phyloP scores from a whole-genome alignment of 2,888 invertebrate genomes.

The Temnothorax unifasciatus region DNA sequence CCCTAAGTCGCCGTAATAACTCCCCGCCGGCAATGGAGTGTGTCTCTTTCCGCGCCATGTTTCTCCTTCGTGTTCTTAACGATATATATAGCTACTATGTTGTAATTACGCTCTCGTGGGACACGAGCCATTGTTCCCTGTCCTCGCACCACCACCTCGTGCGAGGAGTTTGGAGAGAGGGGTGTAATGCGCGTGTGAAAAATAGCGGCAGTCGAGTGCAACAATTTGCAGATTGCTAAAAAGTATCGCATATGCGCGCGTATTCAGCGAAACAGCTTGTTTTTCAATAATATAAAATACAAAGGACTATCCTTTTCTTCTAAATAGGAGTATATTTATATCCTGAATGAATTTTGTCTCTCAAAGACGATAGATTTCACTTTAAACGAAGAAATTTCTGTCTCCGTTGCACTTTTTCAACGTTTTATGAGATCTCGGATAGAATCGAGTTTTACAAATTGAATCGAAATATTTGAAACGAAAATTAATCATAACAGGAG shows the following conservation, averaged over 20 bases:
- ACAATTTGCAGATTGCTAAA: slow-evolving; percentile 43
- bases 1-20: slow-evolving; percentile 69
- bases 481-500: neutral
- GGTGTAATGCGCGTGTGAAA: slow-evolving; percentile 36
- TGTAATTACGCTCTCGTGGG: slow-evolving; percentile 55
- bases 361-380: neutral
- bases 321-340: neutral
- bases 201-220: slow-evolving; percentile 26
- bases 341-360: neutral
- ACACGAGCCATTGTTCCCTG: neutral
- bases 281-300: neutral
- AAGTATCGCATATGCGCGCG: neutral
- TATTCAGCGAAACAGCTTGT: neutral
- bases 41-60: slow-evolving; percentile 50
- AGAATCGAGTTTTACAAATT: neutral
- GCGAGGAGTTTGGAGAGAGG: neutral
- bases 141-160: neutral
- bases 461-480: neutral
- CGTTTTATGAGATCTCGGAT: neutral
- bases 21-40: slow-evolving; percentile 57
- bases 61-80: slow-evolving; percentile 40
- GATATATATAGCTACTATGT: slow-evolving; percentile 57
- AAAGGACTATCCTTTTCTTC: neutral
- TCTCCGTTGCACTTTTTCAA: neutral
- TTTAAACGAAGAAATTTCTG: neutral